A percentile compares a stretch with the other conserved stretches of the same genome.
phyloP scores from a whole-genome alignment of 2,888 invertebrate species.

The Ernsta delagoae region DNA sequence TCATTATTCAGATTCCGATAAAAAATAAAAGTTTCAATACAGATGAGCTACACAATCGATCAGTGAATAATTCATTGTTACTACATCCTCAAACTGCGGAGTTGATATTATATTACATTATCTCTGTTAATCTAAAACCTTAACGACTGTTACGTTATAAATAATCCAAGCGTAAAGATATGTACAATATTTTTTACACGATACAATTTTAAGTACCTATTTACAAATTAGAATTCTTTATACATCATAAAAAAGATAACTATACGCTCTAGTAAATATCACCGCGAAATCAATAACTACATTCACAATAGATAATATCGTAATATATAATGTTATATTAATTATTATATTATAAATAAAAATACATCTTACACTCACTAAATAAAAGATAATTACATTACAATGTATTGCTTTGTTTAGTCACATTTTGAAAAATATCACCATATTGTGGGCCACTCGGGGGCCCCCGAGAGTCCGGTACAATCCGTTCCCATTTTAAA shows the following conservation, averaged over 20 bases:
- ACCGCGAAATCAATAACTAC: conserved; percentile 84
- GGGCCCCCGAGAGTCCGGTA: conserved; percentile 50
- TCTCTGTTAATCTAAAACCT: conserved; percentile 62
- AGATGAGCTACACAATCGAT: conserved; percentile 24
- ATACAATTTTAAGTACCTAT: conserved; percentile 83
- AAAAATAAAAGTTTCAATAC: not conserved
- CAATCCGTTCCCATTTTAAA: conserved; percentile 44
- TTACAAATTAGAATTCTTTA: conserved; percentile 84
- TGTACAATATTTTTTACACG: conserved; percentile 84
- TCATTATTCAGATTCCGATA: not conserved
- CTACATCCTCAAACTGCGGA: conserved; percentile 42
- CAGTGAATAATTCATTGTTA: conserved; percentile 31
- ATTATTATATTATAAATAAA: conserved; percentile 64
- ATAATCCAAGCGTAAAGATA: conserved; percentile 84
- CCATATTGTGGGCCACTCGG: conserved; percentile 65
- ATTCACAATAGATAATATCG: conserved; percentile 76
- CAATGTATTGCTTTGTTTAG: conserved; percentile 91
- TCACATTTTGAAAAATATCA: conserved; percentile 90
- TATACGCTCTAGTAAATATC: conserved; percentile 81
- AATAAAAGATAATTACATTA: conserved; percentile 87
- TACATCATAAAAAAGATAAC: conserved; percentile 83
- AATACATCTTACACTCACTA: conserved; percentile 78
- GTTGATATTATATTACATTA: conserved; percentile 60
- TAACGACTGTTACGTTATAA: conserved; percentile 74
- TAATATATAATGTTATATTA: conserved; percentile 64